Evolutionary conservation across 2,888 invertebrate genomes (phyloP), one percentile per base, ranked within the genome.

Genomic region (Galerucella nymphaeae): DNA sequence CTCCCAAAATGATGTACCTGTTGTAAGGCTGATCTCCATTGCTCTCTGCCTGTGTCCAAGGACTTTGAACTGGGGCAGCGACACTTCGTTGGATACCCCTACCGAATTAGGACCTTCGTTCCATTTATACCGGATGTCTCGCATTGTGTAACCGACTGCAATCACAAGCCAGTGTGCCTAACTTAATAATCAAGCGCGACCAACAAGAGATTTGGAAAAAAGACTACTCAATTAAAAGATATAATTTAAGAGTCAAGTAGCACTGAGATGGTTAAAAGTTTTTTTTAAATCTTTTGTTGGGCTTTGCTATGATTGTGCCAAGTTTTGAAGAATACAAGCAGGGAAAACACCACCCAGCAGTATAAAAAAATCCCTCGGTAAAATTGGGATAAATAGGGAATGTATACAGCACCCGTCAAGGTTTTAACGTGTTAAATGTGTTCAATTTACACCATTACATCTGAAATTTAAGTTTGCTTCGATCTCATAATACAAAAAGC

Each of bases 61-160:
- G 89, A 97, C 96, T 92, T 96, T 96, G 93, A 97, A 97, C 91
- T 97, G 97, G 89, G 97, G 97, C 88, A 97, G 93, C 86, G 96
- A 96, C 89, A 97, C 96, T 90, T 96, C 96, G 89, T 94, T 94
- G 90, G 96, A 96, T 87, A 97, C 96, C 89, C 96, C 96, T 88
- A 97, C 96, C 88, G 96, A 96, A 90, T 95, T 94, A 87, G 94
- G 94, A 85, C 96, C 96, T 89, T 96, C 95, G 91, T 96, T 95
- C 97, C 97, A 97, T 89, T 95, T 95, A 93, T 97, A 97, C 87
- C 96, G 93, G 91, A 96, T 96, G 92, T 97, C 96, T 90, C 95
- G 92, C 96, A 96, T 96, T 89, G 96, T 96, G 93, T 97, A 97
- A 91, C 96, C 97, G 94, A 96, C 97, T 97, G 92, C 89, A 89